Evolutionary conservation across 2,888 invertebrate genomes (phyloP).

Genomic region (Frankliniella intonsa): DNA sequence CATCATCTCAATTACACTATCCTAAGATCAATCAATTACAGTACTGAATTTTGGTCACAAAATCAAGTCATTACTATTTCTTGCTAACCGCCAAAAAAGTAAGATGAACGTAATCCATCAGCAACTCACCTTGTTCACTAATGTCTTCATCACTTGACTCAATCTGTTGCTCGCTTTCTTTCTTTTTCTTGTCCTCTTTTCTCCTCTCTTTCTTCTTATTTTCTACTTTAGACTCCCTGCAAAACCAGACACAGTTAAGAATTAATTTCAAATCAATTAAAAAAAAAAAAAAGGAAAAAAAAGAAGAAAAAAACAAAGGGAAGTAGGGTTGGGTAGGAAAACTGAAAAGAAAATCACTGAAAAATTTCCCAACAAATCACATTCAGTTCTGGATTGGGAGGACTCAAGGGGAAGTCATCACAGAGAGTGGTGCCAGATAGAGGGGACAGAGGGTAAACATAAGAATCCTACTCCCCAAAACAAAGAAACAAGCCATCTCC

Average conservation of each 20-base stretch:
- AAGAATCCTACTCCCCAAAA: neutral
- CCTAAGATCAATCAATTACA: neutral
- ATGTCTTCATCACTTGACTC: conserved; percentile 58
- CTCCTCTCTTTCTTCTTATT: conserved; percentile 58
- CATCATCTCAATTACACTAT: neutral
- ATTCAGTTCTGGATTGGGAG: neutral
- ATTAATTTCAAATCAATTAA: neutral
- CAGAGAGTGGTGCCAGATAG: neutral
- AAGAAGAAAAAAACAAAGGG: neutral
- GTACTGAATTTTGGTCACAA: neutral
- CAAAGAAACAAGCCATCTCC: conserved; percentile 12
- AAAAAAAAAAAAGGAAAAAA: conserved; percentile 35
- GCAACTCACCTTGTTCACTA: conserved; percentile 54
- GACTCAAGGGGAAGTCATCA: neutral
- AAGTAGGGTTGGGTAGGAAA: conserved; percentile 19
- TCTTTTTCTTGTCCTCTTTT: conserved; percentile 54
- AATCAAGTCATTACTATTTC: neutral
- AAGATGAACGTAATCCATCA: conserved; percentile 29
- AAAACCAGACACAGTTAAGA: conserved; percentile 34
- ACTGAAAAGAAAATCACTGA: neutral
- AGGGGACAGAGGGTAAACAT: neutral
- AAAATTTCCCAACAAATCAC: neutral
- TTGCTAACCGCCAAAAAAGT: conserved; percentile 6
- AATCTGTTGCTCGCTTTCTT: conserved; percentile 48
- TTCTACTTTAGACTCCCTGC: conserved; percentile 49